These are phyloP conservation scores for Chromoteleia sp. DNA, from an alignment of 2,888 invertebrate species.

Conservation along the genomic window DNA sequence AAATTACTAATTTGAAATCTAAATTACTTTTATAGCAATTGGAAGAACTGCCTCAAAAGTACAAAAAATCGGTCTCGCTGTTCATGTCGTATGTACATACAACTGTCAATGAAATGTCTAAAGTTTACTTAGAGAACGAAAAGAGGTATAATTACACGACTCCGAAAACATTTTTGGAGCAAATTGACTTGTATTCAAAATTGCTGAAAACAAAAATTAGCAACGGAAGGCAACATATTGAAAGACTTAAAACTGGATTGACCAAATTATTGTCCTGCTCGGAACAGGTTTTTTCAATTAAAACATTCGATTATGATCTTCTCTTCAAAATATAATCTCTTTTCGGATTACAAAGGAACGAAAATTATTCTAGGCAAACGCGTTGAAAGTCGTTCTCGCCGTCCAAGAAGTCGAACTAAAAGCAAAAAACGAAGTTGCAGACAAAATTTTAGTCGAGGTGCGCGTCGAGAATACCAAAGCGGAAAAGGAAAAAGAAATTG, in stretches of 20 bases:
- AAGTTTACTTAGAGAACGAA: constrained; percentile 92
- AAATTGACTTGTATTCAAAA: constrained; percentile 93
- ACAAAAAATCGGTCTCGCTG: constrained; percentile 87
- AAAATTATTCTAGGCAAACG: constrained; percentile 87
- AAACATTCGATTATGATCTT: neutral
- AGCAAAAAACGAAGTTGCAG: constrained; percentile 95
- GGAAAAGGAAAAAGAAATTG: constrained; percentile 92
- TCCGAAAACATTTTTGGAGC: constrained; percentile 97
- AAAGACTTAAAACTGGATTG: constrained; percentile 93
- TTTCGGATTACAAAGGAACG: neutral
- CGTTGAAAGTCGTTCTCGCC: constrained; percentile 91
- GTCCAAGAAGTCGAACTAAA: constrained; percentile 93
- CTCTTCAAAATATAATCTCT: neutral
- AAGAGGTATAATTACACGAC: constrained; percentile 97
- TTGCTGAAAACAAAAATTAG: constrained; percentile 88
- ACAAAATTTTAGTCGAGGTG: constrained; percentile 93
- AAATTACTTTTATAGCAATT: constrained; percentile 78
- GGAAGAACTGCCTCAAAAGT: constrained; percentile 82
- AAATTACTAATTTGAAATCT: too few species aligned
- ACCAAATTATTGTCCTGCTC: constrained; percentile 94
- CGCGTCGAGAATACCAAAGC: constrained; percentile 96
- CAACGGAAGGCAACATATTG: constrained; percentile 91
- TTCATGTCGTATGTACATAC: constrained; percentile 97
- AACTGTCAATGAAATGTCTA: constrained; percentile 94
- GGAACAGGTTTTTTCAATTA: constrained; percentile 87